phyloP scores from a whole-genome alignment of 2,797 vertebrate genomes.

The Anolis apletophallus region DNA sequence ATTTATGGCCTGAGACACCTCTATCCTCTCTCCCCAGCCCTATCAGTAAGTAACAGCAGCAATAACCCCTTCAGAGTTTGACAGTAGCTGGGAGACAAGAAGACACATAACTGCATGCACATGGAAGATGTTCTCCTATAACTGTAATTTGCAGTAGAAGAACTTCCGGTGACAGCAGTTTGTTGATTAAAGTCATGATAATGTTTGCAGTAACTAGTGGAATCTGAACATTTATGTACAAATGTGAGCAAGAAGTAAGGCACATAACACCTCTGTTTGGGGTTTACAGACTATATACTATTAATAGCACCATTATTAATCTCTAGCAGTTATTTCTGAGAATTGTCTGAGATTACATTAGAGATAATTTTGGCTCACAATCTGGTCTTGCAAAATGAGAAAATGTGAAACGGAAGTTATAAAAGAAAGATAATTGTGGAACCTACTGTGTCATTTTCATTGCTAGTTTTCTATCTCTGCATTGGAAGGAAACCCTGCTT shows the following conservation, averaged over 20 bases:
- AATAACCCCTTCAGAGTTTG: no score
- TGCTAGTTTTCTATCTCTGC: slow-evolving; percentile 18
- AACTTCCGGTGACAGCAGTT: neutral
- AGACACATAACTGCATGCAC: no score
- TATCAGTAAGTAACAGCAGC: no score
- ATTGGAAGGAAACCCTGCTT: slow-evolving; percentile 21
- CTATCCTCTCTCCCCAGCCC: neutral
- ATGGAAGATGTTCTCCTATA: neutral
- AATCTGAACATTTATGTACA: neutral
- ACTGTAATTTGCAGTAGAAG: neutral
- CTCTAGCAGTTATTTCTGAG: slow-evolving; percentile 18
- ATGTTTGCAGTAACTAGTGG: neutral
- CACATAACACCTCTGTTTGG: neutral
- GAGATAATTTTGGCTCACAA: slow-evolving; percentile 16
- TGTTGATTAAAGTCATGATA: neutral
- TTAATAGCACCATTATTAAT: neutral
- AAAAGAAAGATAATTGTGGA: slow-evolving; percentile 2
- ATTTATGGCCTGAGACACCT: no score
- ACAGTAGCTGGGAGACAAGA: no score
- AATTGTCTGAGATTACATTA: slow-evolving; percentile 2
- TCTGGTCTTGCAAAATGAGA: slow-evolving; percentile 39
- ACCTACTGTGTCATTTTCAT: slow-evolving; percentile 29
- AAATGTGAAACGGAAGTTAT: slow-evolving; percentile 7
- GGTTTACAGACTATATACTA: slow-evolving; percentile 14
- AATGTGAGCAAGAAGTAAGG: neutral